Evolutionary conservation across 2,113 vertebrate species (phyloP), one percentile per base, ranked within the genome.

Genomic region (Toxotes jaculatrix): DNA sequence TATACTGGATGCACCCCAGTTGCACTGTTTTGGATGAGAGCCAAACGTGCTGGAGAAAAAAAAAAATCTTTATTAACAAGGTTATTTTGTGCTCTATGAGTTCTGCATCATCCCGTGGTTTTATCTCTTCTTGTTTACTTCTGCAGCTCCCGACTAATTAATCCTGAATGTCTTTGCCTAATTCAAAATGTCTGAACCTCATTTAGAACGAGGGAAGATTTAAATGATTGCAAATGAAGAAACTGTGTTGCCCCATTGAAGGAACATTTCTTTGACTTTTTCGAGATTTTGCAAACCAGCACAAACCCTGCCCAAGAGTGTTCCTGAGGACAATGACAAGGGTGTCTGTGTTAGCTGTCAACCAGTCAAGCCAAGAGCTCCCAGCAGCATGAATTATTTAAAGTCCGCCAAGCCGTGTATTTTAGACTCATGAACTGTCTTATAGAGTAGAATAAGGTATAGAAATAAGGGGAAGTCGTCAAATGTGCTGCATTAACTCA

Each of bases 221-320:
- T 23, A 79, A 72, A 72, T n/a, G 38, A 17, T 19, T 71, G 74
- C 70, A 70, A 78, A 84, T 67, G 38, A 62, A 51, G 65, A 67
- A 75, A 40, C 3, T 7, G 0, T 63, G 60, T 53, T 12, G 56
- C 70, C 42, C 12, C 45, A 11, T 23, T 42, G 32, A 56, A 43
- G 43, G 27, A 53, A 45, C 12, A 32, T 14, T 56, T 57, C 40
- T 21, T 47, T 19, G 4, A 23, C 5, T 19, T 7, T 47, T 57
- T 59, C 1, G n/a, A 27, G 40, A 60, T 19, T 43, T 27, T 57
- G 27, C 55, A 12, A 62, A 16, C 16, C 70, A 23, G 3, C 21
- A 36, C 17, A 10, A 45, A 56, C 8, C 64, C 12, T 17, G 43
- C 36, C 27, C 56, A 11, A 34, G 34, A 45, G 73, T 17, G 6